Conservation (phyloP, 2,113 vertebrate species). For the Sturnus vulgaris region DNA sequence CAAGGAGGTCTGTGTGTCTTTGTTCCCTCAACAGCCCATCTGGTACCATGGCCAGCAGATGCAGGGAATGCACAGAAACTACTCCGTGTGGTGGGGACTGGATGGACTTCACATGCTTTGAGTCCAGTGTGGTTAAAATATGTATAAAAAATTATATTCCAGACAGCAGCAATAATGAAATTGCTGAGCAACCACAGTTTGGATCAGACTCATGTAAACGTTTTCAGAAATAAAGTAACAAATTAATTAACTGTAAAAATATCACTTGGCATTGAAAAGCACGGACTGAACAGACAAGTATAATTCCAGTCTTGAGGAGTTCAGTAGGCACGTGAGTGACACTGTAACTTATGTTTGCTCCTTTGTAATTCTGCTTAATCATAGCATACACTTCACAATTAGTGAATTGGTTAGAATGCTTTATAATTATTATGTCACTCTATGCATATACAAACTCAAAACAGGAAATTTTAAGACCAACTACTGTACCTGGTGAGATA, state of each 20-base stretch:
- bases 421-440: not conserved
- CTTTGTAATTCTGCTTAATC: not conserved
- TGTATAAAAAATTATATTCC: not conserved
- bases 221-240: not conserved
- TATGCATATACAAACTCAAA: not conserved
- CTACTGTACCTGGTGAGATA: not conserved
- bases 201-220: not conserved
- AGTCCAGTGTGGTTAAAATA: not conserved
- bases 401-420: not conserved
- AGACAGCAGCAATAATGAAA: not conserved
- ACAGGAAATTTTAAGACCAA: not conserved
- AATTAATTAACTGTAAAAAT: not conserved
- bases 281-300: not conserved
- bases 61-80: not conserved
- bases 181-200: not conserved
- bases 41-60: not conserved
- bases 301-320: not conserved
- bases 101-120: not conserved
- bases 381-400: not conserved
- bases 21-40: not conserved
- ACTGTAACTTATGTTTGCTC: not conserved
- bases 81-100: rapidly evolving
- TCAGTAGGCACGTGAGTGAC: rapidly evolving
- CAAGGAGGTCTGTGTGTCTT: not conserved
- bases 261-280: not conserved